Base-by-base conservation (phyloP, 1,140 invertebrate genomes). In the Cataglyphis hispanica region DNA sequence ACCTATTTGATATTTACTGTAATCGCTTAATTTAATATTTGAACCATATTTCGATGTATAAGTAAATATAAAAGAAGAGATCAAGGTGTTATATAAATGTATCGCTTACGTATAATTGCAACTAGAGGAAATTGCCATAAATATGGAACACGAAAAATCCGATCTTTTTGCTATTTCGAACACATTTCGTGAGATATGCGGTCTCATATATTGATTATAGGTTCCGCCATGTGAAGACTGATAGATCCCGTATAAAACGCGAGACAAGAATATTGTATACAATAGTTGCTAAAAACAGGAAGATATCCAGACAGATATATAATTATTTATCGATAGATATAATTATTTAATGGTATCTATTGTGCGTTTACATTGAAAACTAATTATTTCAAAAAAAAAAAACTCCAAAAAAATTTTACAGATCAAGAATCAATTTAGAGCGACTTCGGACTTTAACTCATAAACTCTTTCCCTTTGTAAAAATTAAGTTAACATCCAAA, bases 151-250 rank as follows among this genome's bases (percentile, higher is more conserved):
- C 3, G 46, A 46, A 31, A 83, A 60, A 60, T 22, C 27, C 43
- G 37, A 77, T 27, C 46, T 2, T n/a, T 80, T 86, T 74, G 69
- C 61, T 60, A 85, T 87, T 81, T 85, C 63, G 40, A 85, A 86
- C 25, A 86, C 25, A 16, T 86, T 84, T 70, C 70, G 22, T 80
- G 61, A 34, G 76, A 85, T 40, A 58, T 66, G 86, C 88, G 85
- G 86, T 90, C 85, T 91, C 87, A 84, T 50, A 19, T 50, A 50
- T 87, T 76, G 69, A 87, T 83, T 90, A 84, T 80, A 86, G 53
- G 74, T 89, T 91, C 77, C 88, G 85, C 72, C 77, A 66, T 84
- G 83, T 83, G 84, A 93, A 93, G 92, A 93, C 92, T 92, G 92
- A 93, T 90, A 91, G 81, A 88, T 61, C 83, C 84, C 25, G 40